Conservation (phyloP, 92 coral and sea anemone genomes). For the Ricordea florida region DNA sequence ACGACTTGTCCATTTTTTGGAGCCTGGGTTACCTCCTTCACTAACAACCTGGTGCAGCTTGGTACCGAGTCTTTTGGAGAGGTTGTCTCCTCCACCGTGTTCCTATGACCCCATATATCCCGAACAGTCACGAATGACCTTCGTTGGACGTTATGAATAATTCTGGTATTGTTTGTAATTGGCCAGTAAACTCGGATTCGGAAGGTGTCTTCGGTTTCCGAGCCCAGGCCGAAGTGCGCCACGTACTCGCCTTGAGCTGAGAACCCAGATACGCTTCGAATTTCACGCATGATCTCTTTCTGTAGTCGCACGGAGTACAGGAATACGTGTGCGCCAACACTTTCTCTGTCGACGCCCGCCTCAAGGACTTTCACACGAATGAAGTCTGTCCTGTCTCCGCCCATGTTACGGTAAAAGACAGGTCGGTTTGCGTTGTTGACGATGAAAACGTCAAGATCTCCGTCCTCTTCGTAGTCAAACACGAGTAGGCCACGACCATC, state of each 20-base stretch:
- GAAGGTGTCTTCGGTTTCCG: conserved; percentile 78
- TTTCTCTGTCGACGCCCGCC: conserved; percentile 82
- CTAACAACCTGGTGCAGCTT: conserved; percentile 75
- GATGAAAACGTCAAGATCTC: conserved; percentile 91
- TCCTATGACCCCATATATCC: conserved; percentile 77
- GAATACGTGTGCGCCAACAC: conserved; percentile 86
- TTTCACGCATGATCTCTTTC: conserved; percentile 77
- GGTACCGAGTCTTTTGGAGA: conserved; percentile 79
- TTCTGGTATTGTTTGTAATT: conserved; percentile 92
- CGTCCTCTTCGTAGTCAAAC: conserved; percentile 97
- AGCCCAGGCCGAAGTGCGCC: conserved; percentile 90
- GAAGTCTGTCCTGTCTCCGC: conserved; percentile 85
- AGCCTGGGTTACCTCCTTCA: conserved; percentile 74
- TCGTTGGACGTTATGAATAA: conserved; percentile 85
- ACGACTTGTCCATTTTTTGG: conserved; percentile 89
- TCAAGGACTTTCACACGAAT: conserved; percentile 89
- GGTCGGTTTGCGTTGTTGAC: conserved; percentile 82
- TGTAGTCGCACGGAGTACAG: conserved; percentile 79
- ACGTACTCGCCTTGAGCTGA: conserved; percentile 87
- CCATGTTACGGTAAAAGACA: conserved; percentile 88
- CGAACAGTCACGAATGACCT: conserved; percentile 80
- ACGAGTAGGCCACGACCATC: conserved; percentile 95
- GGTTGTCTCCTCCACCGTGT: conserved; percentile 85
- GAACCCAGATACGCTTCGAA: conserved; percentile 79
- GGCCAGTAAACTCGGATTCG: conserved; percentile 93